Percentiles rank a stretch among this genome's conserved stretches.
Conservation (phyloP, 2,888 invertebrate genomes). For the Nebria brevicollis region DNA sequence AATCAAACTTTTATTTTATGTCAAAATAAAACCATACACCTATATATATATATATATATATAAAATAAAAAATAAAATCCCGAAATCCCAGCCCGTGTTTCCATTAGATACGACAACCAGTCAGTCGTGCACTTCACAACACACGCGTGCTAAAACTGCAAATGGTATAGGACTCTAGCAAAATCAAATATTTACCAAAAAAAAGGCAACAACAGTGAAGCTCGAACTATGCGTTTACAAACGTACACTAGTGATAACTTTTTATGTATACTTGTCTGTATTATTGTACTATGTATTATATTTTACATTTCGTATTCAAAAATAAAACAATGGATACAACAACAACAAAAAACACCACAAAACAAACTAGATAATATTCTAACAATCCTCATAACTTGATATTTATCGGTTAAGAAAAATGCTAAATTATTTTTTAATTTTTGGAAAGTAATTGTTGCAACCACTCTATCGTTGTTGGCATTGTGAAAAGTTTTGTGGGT, state of each 20-base stretch:
- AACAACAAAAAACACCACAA: slow-evolving; percentile 28
- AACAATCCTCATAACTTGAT: background rate
- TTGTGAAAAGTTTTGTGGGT: background rate
- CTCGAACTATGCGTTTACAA: background rate
- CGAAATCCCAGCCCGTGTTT: slow-evolving; percentile 32
- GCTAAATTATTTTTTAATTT: too few relatives aligned
- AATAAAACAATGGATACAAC: slow-evolving; percentile 25
- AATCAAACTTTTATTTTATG: slow-evolving; percentile 39
- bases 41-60: slow-evolving; percentile 25
- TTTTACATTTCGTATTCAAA: slow-evolving; percentile 8
- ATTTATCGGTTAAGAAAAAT: too few relatives aligned
- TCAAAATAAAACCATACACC: slow-evolving; percentile 22
- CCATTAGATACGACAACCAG: slow-evolving; percentile 43
- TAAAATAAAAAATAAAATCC: slow-evolving; percentile 15
- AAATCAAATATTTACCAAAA: slow-evolving; percentile 41
- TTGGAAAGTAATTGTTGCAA: too few relatives aligned
- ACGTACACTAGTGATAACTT: slow-evolving; percentile 32
- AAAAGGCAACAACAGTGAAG: background rate
- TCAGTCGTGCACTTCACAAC: slow-evolving; percentile 38
- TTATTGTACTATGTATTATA: slow-evolving; percentile 27
- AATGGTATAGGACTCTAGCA: slow-evolving; percentile 26
- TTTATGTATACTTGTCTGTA: slow-evolving; percentile 26
- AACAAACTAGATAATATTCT: background rate
- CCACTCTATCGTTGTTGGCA: too few relatives aligned
- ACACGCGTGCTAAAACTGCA: slow-evolving; percentile 36